Percentiles rank a stretch among this genome's conserved stretches.
Conservation (phyloP, 2,888 invertebrate species). For the Drosophila kuntzei region DNA sequence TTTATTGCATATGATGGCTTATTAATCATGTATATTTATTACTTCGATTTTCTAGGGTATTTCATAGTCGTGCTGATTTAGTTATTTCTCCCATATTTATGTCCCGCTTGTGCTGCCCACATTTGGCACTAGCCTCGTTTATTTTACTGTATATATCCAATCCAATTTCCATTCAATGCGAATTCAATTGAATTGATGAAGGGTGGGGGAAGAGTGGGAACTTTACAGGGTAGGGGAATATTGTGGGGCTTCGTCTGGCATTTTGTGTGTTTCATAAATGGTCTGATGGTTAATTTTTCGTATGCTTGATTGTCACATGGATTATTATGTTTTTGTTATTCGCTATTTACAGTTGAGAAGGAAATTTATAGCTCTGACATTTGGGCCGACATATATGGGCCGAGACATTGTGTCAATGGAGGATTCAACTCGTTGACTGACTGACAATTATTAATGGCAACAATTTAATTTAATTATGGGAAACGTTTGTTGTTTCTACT, state of each 20-base stretch:
- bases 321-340: conserved; percentile 69
- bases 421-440: conserved; percentile 40
- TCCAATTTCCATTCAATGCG: conserved; percentile 77
- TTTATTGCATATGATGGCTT: neutral
- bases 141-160: conserved; percentile 51
- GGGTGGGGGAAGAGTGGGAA: conserved; percentile 5
- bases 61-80: neutral
- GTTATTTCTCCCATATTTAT: neutral
- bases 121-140: conserved; percentile 71
- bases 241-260: conserved; percentile 71
- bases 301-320: conserved; percentile 70
- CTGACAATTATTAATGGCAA: conserved; percentile 76
- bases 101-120: conserved; percentile 48
- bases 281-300: conserved; percentile 76
- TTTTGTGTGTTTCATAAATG: conserved; percentile 72
- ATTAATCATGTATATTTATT: neutral
- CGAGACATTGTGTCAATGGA: conserved; percentile 55
- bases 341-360: conserved; percentile 41
- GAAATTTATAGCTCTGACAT: conserved; percentile 72
- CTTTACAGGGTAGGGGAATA: neutral
- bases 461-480: conserved; percentile 77
- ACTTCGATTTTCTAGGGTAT: conserved; percentile 29
- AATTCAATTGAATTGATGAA: conserved; percentile 71
- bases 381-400: conserved; percentile 73
- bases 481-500: conserved; percentile 48